These are phyloP conservation scores for Notarius lentiginosus DNA, from an alignment of 2,113 vertebrate genomes.

Conservation along the genomic window DNA sequence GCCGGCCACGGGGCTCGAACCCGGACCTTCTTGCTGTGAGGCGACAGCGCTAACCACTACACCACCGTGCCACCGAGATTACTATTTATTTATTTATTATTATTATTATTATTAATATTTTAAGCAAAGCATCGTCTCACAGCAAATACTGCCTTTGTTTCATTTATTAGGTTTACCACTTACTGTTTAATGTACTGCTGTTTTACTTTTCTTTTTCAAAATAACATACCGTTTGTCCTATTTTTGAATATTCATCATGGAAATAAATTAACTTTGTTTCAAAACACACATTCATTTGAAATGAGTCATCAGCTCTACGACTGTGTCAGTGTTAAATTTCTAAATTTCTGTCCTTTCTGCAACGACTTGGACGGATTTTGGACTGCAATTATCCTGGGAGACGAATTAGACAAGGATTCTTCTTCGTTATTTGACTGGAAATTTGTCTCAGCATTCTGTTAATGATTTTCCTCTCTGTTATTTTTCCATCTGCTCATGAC, in stretches of 20 bases:
- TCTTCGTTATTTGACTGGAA: background rate
- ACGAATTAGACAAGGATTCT: background rate
- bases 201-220: background rate
- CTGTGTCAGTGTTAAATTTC: background rate
- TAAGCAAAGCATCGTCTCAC: too few relatives aligned
- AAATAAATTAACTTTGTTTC: background rate
- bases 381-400: background rate
- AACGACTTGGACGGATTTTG: background rate
- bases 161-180: too few relatives aligned
- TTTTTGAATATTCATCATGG: background rate
- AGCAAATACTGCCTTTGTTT: too few relatives aligned
- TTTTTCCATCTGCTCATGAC: background rate
- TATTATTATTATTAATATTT: too few relatives aligned
- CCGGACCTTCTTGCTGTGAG: too few relatives aligned
- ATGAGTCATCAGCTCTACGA: background rate
- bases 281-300: background rate
- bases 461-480: background rate
- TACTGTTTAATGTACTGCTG: too few relatives aligned
- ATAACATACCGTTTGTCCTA: background rate
- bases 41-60: too few relatives aligned
- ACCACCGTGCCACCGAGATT: too few relatives aligned
- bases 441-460: background rate
- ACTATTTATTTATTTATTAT: too few relatives aligned
- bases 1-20: too few relatives aligned
- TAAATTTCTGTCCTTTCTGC: background rate